Percentiles rank a stretch among this genome's conserved stretches.
Conservation (phyloP, 1,140 invertebrate species). For the Drosophila albomicans region DNA sequence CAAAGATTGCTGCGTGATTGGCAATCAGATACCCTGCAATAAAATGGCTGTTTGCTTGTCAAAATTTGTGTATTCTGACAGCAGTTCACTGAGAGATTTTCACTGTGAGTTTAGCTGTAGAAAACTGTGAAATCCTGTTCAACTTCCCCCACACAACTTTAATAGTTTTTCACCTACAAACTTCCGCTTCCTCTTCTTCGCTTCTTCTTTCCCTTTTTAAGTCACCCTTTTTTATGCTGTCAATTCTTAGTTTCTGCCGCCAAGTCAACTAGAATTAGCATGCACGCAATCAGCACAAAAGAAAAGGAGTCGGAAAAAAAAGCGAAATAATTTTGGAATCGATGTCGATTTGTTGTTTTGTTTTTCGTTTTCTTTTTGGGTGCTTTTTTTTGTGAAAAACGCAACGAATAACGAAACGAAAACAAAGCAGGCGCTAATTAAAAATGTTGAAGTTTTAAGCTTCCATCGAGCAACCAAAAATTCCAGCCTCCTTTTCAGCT, state of each 20-base stretch:
- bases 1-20: not conserved
- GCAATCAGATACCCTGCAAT: not conserved
- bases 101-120: too few species aligned
- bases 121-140: too few species aligned
- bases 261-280: constrained; percentile 40
- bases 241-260: not conserved
- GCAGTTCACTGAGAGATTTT: too few species aligned
- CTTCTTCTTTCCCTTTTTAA: too few species aligned
- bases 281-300: constrained; percentile 44
- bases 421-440: constrained; percentile 83
- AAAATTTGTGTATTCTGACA: too few species aligned
- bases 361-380: constrained; percentile 13
- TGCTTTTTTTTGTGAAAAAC: constrained; percentile 34
- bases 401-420: constrained; percentile 77
- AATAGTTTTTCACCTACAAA: too few species aligned
- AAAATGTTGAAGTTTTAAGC: constrained; percentile 83
- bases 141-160: too few species aligned
- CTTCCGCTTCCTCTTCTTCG: too few species aligned
- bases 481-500: constrained; percentile 82
- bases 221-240: too few species aligned
- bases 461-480: constrained; percentile 53
- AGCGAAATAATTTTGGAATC: constrained; percentile 18
- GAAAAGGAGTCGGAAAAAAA: not conserved
- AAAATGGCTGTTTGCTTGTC: not conserved
- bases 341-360: constrained; percentile 27